Percentiles rank a stretch among this genome's conserved stretches.
Evolutionary conservation across 1,140 invertebrate species (phyloP).

Genomic region (Danaus plexippus): DNA sequence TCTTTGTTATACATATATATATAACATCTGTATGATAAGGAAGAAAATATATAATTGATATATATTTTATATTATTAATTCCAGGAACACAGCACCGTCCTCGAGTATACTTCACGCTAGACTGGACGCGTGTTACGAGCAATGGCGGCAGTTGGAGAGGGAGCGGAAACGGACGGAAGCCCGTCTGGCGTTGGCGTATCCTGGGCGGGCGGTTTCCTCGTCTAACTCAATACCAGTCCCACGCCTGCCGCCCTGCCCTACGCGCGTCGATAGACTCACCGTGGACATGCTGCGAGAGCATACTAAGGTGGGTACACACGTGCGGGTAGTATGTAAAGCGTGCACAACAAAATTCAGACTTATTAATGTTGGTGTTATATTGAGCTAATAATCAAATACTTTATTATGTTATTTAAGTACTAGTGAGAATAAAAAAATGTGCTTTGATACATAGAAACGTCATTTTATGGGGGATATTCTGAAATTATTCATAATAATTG

Average conservation of each 20-base stretch:
- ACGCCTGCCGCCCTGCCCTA: constrained; percentile 84
- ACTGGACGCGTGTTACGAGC: constrained; percentile 86
- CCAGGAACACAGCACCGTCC: constrained; percentile 53
- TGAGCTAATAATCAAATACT: too few relatives aligned
- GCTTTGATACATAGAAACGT: too few relatives aligned
- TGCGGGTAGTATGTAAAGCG: too few relatives aligned
- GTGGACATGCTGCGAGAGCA: constrained; percentile 86
- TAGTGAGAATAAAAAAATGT: too few relatives aligned
- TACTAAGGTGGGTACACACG: constrained; percentile 39
- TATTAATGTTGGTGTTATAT: too few relatives aligned
- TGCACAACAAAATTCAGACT: too few relatives aligned
- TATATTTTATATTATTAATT: constrained; percentile 9
- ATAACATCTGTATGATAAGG: constrained; percentile 1
- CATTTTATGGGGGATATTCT: too few relatives aligned
- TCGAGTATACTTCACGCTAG: constrained; percentile 80
- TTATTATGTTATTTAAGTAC: too few relatives aligned
- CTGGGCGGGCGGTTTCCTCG: constrained; percentile 85
- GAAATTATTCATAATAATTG: too few relatives aligned
- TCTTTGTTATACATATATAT: too few relatives aligned
- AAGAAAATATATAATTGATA: constrained; percentile 2
- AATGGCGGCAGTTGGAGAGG: constrained; percentile 86
- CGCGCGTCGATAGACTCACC: constrained; percentile 85
- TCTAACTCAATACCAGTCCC: constrained; percentile 87
- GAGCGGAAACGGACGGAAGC: constrained; percentile 90
- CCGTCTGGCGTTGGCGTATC: constrained; percentile 84